A percentile compares a stretch with the other conserved stretches of the same genome.
phyloP scores from a whole-genome alignment of 2,113 vertebrate species.

The Cebus imitator region DNA sequence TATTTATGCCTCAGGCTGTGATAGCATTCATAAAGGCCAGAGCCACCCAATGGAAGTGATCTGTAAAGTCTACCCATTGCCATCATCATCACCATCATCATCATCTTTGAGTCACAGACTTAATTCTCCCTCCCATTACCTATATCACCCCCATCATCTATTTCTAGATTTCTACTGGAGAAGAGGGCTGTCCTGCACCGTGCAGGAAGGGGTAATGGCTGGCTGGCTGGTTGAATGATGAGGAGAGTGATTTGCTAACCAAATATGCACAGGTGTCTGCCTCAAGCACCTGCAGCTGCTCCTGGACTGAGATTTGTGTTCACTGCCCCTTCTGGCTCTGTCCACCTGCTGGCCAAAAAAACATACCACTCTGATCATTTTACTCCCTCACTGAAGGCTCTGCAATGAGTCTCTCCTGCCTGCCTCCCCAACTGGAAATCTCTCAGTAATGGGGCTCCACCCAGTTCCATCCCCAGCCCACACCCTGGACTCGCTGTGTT shows the following conservation, averaged over 20 bases:
- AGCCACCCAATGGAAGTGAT: background rate
- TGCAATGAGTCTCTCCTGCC: background rate
- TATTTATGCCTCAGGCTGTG: background rate
- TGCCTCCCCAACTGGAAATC: background rate
- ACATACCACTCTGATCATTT: background rate
- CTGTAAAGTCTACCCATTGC: background rate
- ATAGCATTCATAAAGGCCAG: background rate
- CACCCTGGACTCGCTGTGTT: background rate
- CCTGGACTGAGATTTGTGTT: conserved; percentile 44
- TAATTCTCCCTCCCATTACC: background rate
- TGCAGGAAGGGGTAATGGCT: background rate
- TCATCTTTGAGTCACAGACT: background rate
- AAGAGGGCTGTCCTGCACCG: background rate
- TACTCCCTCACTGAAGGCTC: background rate
- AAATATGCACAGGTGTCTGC: conserved; percentile 55
- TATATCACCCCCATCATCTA: background rate
- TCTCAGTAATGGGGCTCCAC: background rate
- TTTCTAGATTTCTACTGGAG: background rate
- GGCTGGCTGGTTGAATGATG: background rate
- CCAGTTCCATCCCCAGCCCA: background rate
- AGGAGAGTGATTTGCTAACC: conserved; percentile 63
- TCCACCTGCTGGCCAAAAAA: background rate
- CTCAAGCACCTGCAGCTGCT: conserved; percentile 34
- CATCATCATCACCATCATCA: background rate
- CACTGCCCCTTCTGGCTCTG: background rate